A percentile compares a stretch with the other conserved stretches of the same genome.
Conservation (phyloP, 2,113 vertebrate species). For the Mellivora capensis region DNA sequence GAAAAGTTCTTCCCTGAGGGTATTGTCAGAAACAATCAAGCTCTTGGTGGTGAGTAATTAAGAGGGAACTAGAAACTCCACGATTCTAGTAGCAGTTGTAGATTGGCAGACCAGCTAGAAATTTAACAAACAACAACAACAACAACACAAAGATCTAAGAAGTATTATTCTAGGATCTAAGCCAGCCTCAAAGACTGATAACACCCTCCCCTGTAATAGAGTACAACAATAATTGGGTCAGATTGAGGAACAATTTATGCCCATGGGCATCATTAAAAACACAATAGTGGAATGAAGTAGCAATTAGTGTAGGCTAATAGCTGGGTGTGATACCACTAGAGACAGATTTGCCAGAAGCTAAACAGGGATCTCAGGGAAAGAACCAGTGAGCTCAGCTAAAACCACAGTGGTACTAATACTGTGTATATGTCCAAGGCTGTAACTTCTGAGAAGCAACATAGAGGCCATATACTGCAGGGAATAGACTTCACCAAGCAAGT, state of each 20-base stretch:
- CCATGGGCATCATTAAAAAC: conserved; percentile 40
- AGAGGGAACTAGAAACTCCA: not conserved
- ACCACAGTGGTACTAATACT: not conserved
- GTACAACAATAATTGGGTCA: not conserved
- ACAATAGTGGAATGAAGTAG: conserved; percentile 41
- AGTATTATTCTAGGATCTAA: not conserved
- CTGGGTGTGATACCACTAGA: conserved; percentile 35
- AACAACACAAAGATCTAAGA: not conserved
- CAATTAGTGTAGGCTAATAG: conserved; percentile 54
- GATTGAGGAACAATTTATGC: conserved; percentile 41
- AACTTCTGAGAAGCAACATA: not conserved
- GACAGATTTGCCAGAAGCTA: conserved; percentile 8
- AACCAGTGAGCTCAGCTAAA: not conserved
- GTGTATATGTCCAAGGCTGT: not conserved
- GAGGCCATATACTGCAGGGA: not conserved
- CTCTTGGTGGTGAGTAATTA: conserved; percentile 15
- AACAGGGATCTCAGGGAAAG: not conserved
- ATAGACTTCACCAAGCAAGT: not conserved
- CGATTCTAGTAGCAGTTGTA: not conserved
- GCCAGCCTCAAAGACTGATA: not conserved
- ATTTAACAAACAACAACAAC: not conserved
- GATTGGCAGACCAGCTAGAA: not conserved
- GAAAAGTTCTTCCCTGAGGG: not conserved
- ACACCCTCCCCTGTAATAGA: not conserved
- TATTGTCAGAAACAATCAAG: not conserved